Conservation (phyloP, 2,797 vertebrate species). For the Lagodon rhomboides region DNA sequence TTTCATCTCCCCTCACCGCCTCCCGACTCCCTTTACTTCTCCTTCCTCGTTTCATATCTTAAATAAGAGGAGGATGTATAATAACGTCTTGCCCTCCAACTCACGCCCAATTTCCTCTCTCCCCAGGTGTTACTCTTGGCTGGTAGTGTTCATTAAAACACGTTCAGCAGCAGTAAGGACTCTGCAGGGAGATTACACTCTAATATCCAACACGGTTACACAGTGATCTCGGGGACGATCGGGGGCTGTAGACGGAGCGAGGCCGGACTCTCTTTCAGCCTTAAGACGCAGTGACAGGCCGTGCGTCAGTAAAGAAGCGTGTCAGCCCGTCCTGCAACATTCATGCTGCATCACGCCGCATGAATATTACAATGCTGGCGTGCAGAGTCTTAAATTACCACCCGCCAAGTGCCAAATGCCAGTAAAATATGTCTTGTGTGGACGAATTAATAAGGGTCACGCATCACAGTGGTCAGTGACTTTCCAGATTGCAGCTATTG, state of each 20-base stretch:
- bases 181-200: conserved; percentile 65
- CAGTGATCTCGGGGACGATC: conserved; percentile 52
- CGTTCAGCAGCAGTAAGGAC: conserved; percentile 69
- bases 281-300: conserved; percentile 52
- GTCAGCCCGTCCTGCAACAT: conserved; percentile 54
- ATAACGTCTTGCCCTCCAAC: conserved; percentile 36
- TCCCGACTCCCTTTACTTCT: conserved; percentile 46
- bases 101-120: conserved; percentile 67
- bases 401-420: conserved; percentile 64
- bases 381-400: conserved; percentile 61
- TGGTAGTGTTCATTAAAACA: conserved; percentile 80
- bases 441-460: conserved; percentile 65
- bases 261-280: conserved; percentile 22
- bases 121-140: conserved; percentile 74
- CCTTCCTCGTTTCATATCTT: conserved; percentile 55
- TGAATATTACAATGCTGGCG: conserved; percentile 65
- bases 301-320: conserved; percentile 19
- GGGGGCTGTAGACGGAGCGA: conserved; percentile 1
- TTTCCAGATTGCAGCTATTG: conserved; percentile 47
- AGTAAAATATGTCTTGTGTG: conserved; percentile 57
- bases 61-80: conserved; percentile 66
- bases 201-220: conserved; percentile 65
- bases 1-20: conserved; percentile 50
- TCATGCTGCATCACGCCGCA: conserved; percentile 62
- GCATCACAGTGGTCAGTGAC: conserved; percentile 62